phyloP scores from a whole-genome alignment of 1,140 invertebrate species.

The Diachasmimorpha longicaudata region DNA sequence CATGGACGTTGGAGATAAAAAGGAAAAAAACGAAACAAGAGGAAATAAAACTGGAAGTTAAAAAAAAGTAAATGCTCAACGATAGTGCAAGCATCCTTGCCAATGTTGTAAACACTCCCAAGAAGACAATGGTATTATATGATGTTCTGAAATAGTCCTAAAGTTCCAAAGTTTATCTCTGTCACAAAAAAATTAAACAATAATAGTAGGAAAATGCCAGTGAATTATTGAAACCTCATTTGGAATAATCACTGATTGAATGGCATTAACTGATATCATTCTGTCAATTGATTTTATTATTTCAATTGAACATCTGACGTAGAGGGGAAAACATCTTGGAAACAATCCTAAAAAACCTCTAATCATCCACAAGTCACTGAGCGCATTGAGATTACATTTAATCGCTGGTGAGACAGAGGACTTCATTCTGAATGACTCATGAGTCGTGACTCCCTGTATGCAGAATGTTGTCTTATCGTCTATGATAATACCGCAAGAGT shows the following conservation, averaged over 20 bases:
- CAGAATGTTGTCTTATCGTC: neutral
- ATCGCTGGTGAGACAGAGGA: neutral
- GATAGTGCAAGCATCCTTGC: neutral
- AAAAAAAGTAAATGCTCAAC: neutral
- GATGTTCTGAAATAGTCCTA: too few relatives aligned
- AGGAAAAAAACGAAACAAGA: neutral
- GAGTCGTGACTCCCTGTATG: neutral
- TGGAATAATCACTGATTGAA: too few relatives aligned
- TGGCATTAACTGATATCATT: too few relatives aligned
- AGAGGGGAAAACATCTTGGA: neutral
- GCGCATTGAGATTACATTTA: neutral
- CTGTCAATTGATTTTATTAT: neutral
- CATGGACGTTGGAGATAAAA: neutral
- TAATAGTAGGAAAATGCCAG: too few relatives aligned
- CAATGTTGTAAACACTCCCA: too few relatives aligned
- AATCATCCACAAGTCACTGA: neutral
- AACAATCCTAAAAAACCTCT: neutral
- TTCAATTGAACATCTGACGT: neutral
- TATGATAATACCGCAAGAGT: neutral
- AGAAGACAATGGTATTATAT: too few relatives aligned
- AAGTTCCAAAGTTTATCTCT: too few relatives aligned
- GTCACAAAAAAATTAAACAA: too few relatives aligned
- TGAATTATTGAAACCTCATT: too few relatives aligned
- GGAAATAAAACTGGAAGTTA: neutral
- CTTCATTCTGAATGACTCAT: neutral